These are phyloP conservation scores for Anguilla megastoma DNA, from an alignment of 2,797 vertebrate genomes.

Conservation along the genomic window DNA sequence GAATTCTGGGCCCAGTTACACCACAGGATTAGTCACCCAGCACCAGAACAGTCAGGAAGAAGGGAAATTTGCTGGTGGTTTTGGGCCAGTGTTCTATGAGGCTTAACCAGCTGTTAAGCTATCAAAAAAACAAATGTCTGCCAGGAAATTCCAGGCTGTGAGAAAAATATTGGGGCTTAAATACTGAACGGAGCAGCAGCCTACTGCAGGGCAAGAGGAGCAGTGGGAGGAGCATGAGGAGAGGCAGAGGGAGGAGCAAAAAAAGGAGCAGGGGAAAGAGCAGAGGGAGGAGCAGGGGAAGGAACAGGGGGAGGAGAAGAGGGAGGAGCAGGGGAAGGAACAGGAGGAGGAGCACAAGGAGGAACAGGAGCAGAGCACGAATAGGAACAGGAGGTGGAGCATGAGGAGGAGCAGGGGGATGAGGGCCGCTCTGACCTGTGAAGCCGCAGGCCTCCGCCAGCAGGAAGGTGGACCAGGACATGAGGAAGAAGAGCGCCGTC, in stretches of 20 bases:
- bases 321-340: not conserved
- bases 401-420: not conserved
- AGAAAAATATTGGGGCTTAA: no score
- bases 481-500: slow-evolving; percentile 94
- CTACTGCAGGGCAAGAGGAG: no score
- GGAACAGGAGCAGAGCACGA: not conserved
- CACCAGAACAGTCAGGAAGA: not conserved
- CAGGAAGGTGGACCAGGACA: slow-evolving; percentile 98
- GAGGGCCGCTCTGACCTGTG: slow-evolving; percentile 76
- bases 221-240: no score
- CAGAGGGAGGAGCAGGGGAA: no score
- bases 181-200: no score
- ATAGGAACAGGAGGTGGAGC: not conserved
- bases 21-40: not conserved
- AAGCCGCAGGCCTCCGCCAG: slow-evolving; percentile 95
- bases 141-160: no score
- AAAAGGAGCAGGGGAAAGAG: no score
- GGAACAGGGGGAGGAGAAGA: no score
- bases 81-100: no score
- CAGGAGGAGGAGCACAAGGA: not conserved
- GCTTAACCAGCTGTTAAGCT: not conserved
- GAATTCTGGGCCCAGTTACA: not conserved
- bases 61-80: no score
- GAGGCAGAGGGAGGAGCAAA: no score
- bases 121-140: not conserved